Evolutionary conservation across 2,888 invertebrate species (phyloP), one percentile per base, ranked within the genome.

Genomic region (Chironomus tentans): DNA sequence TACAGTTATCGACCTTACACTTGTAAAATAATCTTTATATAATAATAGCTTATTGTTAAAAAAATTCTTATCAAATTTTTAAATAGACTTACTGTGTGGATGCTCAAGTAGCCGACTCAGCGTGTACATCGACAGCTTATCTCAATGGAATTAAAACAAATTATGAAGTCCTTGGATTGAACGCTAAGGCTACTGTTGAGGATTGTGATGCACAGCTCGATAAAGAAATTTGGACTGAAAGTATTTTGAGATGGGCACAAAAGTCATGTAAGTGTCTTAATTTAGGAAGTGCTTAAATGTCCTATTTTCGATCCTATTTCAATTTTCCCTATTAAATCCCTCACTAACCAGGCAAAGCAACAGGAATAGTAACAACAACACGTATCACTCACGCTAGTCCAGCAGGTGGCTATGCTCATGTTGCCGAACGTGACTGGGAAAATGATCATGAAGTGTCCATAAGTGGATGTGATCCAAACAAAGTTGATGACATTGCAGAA

Each of bases 41-140:
- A 38, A 10, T 38, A 38, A 38, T 28, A 28, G 10, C 38, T 38
- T 7, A 10, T 7, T 38, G 38, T 38, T 15, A 50, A 50, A 5
- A 48, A 48, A 12, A 5, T n/a, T 56, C n/a, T 56, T 18, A 56
- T 56, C 56, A 56, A 15, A 38, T 38, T 38, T 38, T 65, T 2
- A 6, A 10, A 21, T 22, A 65, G 91, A 92, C 92, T 0, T 92
- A 92, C 81, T 92, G 92, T 82, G 88, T 92, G 2, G 90, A 92
- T 80, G 86, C 86, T 76, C 91, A 93, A 84, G 93, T 93, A 0
- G 89, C 94, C 0, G 95, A 95, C 81, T 94, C 94, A 0, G 94
- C 94, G 0, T 93, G 92, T 80, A 91, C 92, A 2, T 92, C 92
- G 0, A 94, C 94, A 0, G 93, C 94, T 0, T 93, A 92, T 81